phyloP scores from a whole-genome alignment of 1,140 invertebrate species.

The Drosophila pectinifera region DNA sequence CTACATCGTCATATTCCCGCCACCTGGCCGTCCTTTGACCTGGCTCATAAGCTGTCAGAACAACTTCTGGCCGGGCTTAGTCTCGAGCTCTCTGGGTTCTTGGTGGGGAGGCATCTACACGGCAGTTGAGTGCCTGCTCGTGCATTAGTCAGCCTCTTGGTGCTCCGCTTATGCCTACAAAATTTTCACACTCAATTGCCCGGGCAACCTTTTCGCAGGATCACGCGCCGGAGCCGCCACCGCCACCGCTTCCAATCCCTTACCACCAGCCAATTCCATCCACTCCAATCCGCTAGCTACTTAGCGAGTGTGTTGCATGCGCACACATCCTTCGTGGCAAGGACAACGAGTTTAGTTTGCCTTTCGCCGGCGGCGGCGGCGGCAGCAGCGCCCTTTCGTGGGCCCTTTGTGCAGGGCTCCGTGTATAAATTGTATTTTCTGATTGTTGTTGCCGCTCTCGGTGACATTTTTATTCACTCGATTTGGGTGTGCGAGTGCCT shows the following conservation, averaged over 20 bases:
- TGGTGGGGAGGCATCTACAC: slow-evolving; percentile 57
- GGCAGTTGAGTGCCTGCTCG: slow-evolving; percentile 79
- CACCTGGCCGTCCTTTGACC: slow-evolving; percentile 58
- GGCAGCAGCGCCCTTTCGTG: slow-evolving; percentile 37
- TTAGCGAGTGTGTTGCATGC: slow-evolving; percentile 77
- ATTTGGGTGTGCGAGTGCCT: slow-evolving; percentile 19
- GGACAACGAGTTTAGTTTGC: slow-evolving; percentile 66
- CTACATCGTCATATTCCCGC: slow-evolving; percentile 26
- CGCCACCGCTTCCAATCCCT: slow-evolving; percentile 12
- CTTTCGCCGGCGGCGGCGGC: slow-evolving; percentile 37
- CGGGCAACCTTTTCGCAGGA: slow-evolving; percentile 79
- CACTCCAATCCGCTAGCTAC: slow-evolving; percentile 61
- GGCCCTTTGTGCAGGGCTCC: slow-evolving; percentile 45
- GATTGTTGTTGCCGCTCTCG: slow-evolving; percentile 70
- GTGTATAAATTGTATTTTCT: slow-evolving; percentile 74
- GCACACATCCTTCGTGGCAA: slow-evolving; percentile 25
- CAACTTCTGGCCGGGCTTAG: slow-evolving; percentile 35
- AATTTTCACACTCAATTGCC: slow-evolving; percentile 83
- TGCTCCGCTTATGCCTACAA: slow-evolving; percentile 57
- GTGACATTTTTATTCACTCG: slow-evolving; percentile 80
- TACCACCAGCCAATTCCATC: slow-evolving; percentile 3
- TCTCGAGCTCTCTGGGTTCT: neutral
- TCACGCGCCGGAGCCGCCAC: slow-evolving; percentile 62
- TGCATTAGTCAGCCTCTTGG: slow-evolving; percentile 73
- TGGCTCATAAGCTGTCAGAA: slow-evolving; percentile 67